Evolutionary conservation across 2,113 vertebrate species (phyloP), one percentile per base, ranked within the genome.

Genomic region (Carassius auratus): DNA sequence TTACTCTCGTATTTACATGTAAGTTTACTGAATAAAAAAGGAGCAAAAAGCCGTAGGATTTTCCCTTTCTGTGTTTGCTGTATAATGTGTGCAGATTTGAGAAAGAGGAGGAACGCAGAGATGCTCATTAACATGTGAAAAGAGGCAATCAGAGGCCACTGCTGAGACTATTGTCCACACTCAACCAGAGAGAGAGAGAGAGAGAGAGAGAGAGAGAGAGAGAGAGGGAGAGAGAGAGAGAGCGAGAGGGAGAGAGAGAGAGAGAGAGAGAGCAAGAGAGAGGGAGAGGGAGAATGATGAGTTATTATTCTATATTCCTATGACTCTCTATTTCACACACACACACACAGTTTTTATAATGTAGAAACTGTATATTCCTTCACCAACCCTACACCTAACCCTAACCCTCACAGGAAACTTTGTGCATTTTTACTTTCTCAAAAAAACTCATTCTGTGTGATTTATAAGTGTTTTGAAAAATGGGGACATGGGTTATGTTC

Each of bases 1-100:
- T 98, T 98, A 98, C 95, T 96, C 95, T 94, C 95, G 97, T 95
- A 97, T 99, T 98, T 98, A 97, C 97, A 98, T 97, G 97, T 98
- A 97, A 97, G 96, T 97, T 96, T 97, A 95, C 94, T 80, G 95
- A 96, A 96, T 96, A 95, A 96, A 95, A 91, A 38, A 30, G 30
- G 30, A 30, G 30, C 30, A 30, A 38, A 45, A 45, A 93, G 93
- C 94, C 21, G 17, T 93, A 94, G 95, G 94, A 95, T 94, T 96
- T 95, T 95, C 91, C 84, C 90, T 84, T 76, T 89, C 91, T 94
- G 89, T 90, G 85, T 94, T 84, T 95, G 95, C 95, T 96, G 93
- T 92, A 91, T 97, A 98, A 98, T 98, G 98, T 99, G 96, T 97
- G 55, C 57, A 77, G 84, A 88, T 85, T 88, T 88, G 85, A 86